A percentile compares a stretch with the other conserved stretches of the same genome.
These are phyloP conservation scores for Megalopta genalis DNA, from an alignment of 1,140 invertebrate genomes.

Conservation along the genomic window DNA sequence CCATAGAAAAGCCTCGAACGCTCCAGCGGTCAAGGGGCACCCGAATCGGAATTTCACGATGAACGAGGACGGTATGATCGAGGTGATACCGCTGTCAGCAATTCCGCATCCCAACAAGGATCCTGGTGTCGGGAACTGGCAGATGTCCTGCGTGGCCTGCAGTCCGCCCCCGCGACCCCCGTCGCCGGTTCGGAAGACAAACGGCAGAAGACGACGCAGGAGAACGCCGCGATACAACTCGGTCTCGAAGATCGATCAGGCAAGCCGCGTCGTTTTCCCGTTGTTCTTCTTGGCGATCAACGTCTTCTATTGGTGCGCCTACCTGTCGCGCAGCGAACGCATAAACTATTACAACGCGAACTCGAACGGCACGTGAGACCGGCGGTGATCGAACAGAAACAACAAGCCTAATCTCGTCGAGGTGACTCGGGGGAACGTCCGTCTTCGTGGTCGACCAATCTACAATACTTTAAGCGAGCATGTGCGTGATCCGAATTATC, in stretches of 20 bases:
- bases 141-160: constrained; percentile 70
- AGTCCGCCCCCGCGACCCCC: constrained; percentile 53
- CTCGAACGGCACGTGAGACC: constrained; percentile 34
- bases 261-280: constrained; percentile 88
- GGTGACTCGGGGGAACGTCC: neutral
- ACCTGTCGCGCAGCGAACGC: constrained; percentile 84
- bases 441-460: constrained; percentile 11
- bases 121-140: constrained; percentile 61
- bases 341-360: constrained; percentile 74
- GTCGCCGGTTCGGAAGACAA: constrained; percentile 71
- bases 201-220: constrained; percentile 78
- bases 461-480: constrained; percentile 4
- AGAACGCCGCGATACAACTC: constrained; percentile 86
- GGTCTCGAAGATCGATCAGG: constrained; percentile 89
- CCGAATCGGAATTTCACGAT: constrained; percentile 56
- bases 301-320: constrained; percentile 89
- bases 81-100: constrained; percentile 80
- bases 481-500: constrained; percentile 10
- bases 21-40: constrained; percentile 44
- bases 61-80: constrained; percentile 68
- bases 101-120: constrained; percentile 63
- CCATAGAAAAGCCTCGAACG: constrained; percentile 57
- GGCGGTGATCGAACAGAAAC: neutral
- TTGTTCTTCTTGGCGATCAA: constrained; percentile 88
- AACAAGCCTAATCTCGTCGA: neutral